Evolutionary conservation across 2,888 invertebrate species (phyloP), one percentile per base, ranked within the genome.

Genomic region (Amorpha juglandis): DNA sequence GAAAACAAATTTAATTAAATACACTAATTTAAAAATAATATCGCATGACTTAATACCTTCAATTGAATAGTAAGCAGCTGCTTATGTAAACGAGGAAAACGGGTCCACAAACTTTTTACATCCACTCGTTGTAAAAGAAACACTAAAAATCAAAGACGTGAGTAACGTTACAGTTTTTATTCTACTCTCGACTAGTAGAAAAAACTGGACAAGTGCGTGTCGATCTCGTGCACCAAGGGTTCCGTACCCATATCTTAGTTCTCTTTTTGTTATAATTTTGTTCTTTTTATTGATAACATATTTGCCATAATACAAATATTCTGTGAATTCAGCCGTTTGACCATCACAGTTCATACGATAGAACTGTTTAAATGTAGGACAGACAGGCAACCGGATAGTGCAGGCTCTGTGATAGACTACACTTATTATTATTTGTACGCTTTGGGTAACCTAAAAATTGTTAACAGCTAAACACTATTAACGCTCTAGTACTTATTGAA

Each of bases 21-120:
- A 38, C 12, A 55, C 4, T 35, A 55, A 55, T 38, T 11, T 27
- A n/a, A 27, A 55, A 58, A 58, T 19, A 58, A 38, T 19, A 58
- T 6, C 38, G 69, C 67, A 67, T 71, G 70, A 73, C 68, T 27
- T 67, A 70, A 67, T 67, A 66, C 65, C 53, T 69, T 45, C 62
- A 62, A 53, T 55, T 53, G 63, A 70, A 62, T 55, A 65, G 42
- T 42, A 53, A 50, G 52, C 12, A 19, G 42, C 58, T 53, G 19
- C 42, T 58, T 21, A 42, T 58, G 58, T 19, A 58, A 58, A 42
- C 42, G 16, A 58, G 58, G 16, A 58, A 58, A 58, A 19, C 42
- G 38, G 19, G 1, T 12, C 16, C 0, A 38, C 42, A 11, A 58
- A 19, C 38, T 58, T 52, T 58, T 58, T 58, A 58, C 19, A 38